Conservation (phyloP, 2,797 vertebrate species). For the Kryptolebias ocellatus region DNA sequence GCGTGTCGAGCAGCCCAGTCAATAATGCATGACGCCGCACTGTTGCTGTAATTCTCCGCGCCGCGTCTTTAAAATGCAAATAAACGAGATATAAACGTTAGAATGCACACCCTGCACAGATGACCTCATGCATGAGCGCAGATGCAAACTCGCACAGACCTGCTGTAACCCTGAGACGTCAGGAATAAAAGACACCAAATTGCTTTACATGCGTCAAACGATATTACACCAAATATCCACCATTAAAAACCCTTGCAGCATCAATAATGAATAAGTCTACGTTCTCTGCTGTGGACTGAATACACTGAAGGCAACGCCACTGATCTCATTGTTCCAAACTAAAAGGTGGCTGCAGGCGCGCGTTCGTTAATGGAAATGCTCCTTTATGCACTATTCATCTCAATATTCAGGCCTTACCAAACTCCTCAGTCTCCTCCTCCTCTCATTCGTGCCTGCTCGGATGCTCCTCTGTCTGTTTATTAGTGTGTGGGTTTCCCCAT, state of each 20-base stretch:
- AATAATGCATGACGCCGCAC: conserved; percentile 15
- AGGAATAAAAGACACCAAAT: conserved; percentile 45
- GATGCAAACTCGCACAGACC: conserved; percentile 46
- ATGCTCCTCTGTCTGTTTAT: conserved; percentile 16
- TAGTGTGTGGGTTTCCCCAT: conserved; percentile 33
- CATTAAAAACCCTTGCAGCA: conserved; percentile 45
- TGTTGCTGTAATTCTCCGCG: conserved; percentile 11
- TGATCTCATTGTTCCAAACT: conserved; percentile 46
- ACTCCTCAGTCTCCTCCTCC: conserved; percentile 29
- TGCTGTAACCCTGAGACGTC: conserved; percentile 37
- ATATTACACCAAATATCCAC: conserved; percentile 42
- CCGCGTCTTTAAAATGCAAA: conserved; percentile 35
- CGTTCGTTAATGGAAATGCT: conserved; percentile 51
- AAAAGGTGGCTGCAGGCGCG: conserved; percentile 37
- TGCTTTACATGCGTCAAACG: conserved; percentile 54
- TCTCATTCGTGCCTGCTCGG: conserved; percentile 20
- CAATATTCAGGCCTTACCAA: conserved; percentile 40
- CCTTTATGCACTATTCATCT: conserved; percentile 51
- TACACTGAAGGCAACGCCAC: conserved; percentile 18
- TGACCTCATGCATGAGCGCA: conserved; percentile 17
- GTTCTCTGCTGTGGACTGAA: conserved; percentile 24
- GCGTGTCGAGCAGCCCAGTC: conserved; percentile 26
- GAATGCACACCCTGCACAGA: neutral
- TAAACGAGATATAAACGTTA: conserved; percentile 15
- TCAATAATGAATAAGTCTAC: conserved; percentile 66